Evolutionary conservation across 64 coral and sea anemone species (phyloP), one percentile per base, ranked within the genome.

Genomic region (Pocillopora damicornis): DNA sequence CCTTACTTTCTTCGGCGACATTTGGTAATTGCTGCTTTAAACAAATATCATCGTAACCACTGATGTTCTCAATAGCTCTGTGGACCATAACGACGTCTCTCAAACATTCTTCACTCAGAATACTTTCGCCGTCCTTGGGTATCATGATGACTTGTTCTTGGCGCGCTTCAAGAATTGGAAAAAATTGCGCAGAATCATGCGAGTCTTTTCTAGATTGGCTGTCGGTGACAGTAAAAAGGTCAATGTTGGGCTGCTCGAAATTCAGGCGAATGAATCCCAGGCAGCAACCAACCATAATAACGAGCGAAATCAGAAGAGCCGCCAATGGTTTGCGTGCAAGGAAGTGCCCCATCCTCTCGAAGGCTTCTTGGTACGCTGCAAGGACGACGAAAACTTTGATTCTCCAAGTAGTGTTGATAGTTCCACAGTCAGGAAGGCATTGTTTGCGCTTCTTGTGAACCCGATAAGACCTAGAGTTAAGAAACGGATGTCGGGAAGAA

Each of bases 31-130:
- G 15, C 7, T 68, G 9, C 37, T 35, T 83, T 5, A 37, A 66
- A 68, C 80, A 83, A 25, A 83, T 56, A 4, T 83, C 11, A 17
- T 35, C 22, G 62, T 68, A 83, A 56, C 36, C 63, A 13, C 7
- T 68, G 1, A 83, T 71, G 35, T 69, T 83, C 10, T 68, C 62
- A 51, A 83, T 17, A 3, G 80, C 20, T 18, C 68, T 36, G 35
- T 83, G 80, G 10, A 69, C 62, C 1, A 51, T 34, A 22, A 71
- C 2, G 14, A 20, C 80, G 1, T 83, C 80, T n/a, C 45, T 83
- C 6, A 83, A 83, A 83, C 80, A 83, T 13, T 71, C 62, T 23
- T 83, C 80, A 25, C 63, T 57, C 5, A 83, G 63, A 37, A 83
- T 69, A 63, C 68, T 69, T 51, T 45, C 15, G 56, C 63, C 22